Base-by-base conservation (phyloP, 2,113 vertebrate genomes). In the Pollimyrus isidori region DNA sequence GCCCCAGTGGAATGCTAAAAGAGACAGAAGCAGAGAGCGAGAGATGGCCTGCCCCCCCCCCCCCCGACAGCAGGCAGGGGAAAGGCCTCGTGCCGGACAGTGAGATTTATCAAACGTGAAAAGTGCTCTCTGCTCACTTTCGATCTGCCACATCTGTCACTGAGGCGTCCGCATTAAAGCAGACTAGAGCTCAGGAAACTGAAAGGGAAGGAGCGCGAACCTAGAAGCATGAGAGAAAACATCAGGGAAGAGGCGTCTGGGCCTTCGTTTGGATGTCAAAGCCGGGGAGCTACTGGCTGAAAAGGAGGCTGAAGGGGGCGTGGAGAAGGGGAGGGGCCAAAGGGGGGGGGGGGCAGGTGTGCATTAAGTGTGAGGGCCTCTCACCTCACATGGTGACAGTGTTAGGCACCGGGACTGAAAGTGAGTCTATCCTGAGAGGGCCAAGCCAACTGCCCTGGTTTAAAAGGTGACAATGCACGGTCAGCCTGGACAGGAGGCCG, bases 301-400 rank as follows among this genome's bases (percentile, higher is more conserved):
- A 39, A 17, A 39, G 69, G 69, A 76, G 4, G 69, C 30, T 39
- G 15, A 76, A 17, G 0, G 26, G 35, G 69, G 26, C 4, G 35
- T 39, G 35, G 30, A 15, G 15, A 39, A 76, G 69, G 35, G 35
- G 69, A 39, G 15, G 35, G 39, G 35, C 42, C 80, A 46, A 6
- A 80, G 80, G 45, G 62, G 21, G 10, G 49, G 49, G 48, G 48
- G 48, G 48, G 80, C 50, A n/a, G 15, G 26, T 73, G 65, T n/a
- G 48, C 69, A 21, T 46, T 49, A 7, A 69, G 58, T n/a, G 23
- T n/a, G 42, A 69, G 88, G 45, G 21, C 80, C 48, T 49, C 45
- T 76, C 53, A 11, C 15, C 48, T 2, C 9, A 69, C 90, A 87
- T 23, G 91, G 93, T 94, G 92, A 88, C 86, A 3, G 69, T 1